Conservation (phyloP, 2,797 vertebrate genomes). For the Sandelia bainsii region DNA sequence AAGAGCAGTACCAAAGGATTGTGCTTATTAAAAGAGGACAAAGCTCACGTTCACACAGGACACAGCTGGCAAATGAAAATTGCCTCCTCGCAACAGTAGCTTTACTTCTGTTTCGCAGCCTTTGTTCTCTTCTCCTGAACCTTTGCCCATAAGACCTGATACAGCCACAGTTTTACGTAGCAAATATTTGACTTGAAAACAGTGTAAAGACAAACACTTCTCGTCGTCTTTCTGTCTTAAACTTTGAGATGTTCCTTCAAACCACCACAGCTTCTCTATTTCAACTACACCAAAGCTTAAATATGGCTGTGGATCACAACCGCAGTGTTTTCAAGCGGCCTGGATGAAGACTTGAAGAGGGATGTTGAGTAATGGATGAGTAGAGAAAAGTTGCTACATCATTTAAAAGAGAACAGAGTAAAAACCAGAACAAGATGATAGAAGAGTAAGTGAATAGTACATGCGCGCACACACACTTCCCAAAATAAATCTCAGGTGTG, state of each 20-base stretch:
- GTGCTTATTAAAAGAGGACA: conserved; percentile 19
- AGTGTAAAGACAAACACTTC: too few species aligned
- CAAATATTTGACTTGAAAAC: background rate
- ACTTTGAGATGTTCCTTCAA: background rate
- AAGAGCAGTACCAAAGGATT: conserved; percentile 19
- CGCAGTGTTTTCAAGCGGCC: conserved; percentile 26
- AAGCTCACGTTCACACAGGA: too few species aligned
- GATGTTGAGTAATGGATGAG: conserved; percentile 12
- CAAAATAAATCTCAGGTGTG: background rate
- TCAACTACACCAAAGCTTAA: background rate
- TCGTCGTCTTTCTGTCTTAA: too few species aligned
- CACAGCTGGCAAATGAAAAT: conserved; percentile 26
- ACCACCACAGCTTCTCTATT: conserved; percentile 3
- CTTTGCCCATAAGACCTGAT: conserved; percentile 18
- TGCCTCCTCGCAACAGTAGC: conserved; percentile 33
- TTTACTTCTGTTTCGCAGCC: conserved; percentile 52
- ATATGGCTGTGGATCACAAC: conserved; percentile 24
- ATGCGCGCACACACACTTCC: background rate
- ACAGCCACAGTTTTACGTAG: conserved; percentile 11
- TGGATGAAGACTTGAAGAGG: conserved; percentile 4
- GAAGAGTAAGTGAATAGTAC: background rate
- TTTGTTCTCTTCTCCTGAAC: conserved; percentile 20
- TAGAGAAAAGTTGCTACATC: conserved; percentile 3
- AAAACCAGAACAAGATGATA: background rate
- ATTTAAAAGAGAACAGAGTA: conserved; percentile 15